A percentile compares a stretch with the other conserved stretches of the same genome.
Evolutionary conservation across 2,888 invertebrate genomes (phyloP).

Genomic region (Drosophila paracracens): DNA sequence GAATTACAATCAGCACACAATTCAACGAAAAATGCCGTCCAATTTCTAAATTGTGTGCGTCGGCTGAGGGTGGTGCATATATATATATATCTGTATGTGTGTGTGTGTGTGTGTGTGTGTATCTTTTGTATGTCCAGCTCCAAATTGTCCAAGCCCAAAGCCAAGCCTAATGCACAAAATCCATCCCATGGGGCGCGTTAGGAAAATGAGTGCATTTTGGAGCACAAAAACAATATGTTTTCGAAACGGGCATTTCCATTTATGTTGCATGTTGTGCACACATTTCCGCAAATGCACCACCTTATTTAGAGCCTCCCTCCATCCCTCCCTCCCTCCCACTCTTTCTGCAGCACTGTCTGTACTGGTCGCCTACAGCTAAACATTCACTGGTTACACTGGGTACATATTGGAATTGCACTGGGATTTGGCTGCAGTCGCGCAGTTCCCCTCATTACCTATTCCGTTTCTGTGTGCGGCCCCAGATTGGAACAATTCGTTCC

Average conservation of each 20-base stretch:
- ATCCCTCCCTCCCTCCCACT: neutral
- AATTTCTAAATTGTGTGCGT: conserved; percentile 76
- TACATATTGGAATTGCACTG: conserved; percentile 56
- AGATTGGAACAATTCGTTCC: conserved; percentile 62
- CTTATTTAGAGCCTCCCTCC: neutral
- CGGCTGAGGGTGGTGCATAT: conserved; percentile 3
- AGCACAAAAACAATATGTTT: conserved; percentile 81
- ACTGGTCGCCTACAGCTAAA: conserved; percentile 41
- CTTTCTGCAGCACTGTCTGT: neutral
- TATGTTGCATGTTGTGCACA: conserved; percentile 80
- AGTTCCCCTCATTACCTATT: conserved; percentile 43
- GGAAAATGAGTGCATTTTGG: conserved; percentile 78
- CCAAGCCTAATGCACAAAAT: conserved; percentile 6
- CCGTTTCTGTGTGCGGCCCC: conserved; percentile 54
- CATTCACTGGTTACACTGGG: conserved; percentile 56
- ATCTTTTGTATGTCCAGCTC: neutral
- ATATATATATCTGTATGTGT: accelerated
- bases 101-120: neutral
- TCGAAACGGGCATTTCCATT: conserved; percentile 77
- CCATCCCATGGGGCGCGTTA: conserved; percentile 71
- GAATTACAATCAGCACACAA: conserved; percentile 82
- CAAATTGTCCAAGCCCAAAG: conserved; percentile 19
- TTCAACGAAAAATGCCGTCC: conserved; percentile 80
- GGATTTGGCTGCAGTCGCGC: conserved; percentile 24
- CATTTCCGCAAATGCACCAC: conserved; percentile 77